These are phyloP conservation scores for Syrphus vitripennis DNA, from an alignment of 2,888 invertebrate genomes.

Conservation along the genomic window DNA sequence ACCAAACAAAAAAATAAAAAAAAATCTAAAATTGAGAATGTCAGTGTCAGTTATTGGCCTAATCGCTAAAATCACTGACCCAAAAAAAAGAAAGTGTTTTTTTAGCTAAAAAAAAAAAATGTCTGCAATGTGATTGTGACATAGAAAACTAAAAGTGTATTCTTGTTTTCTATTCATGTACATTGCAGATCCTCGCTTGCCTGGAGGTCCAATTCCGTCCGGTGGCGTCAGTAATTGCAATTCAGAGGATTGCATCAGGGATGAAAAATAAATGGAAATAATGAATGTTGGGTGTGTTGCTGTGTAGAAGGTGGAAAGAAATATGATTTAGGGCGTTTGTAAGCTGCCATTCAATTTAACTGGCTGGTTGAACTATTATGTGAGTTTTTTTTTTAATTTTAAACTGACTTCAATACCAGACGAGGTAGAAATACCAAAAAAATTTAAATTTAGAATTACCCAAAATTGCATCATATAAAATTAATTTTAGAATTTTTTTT, in stretches of 20 bases:
- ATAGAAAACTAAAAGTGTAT: slow-evolving; percentile 9
- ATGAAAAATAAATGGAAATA: neutral
- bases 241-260: neutral
- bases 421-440: too few relatives aligned
- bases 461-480: too few relatives aligned
- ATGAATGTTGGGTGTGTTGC: too few relatives aligned
- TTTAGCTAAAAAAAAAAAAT: neutral
- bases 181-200: neutral
- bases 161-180: neutral
- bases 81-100: slow-evolving; percentile 26
- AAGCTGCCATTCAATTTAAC: neutral
- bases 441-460: too few relatives aligned
- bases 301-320: neutral
- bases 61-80: slow-evolving; percentile 59
- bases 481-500: too few relatives aligned
- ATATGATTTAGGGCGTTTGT: neutral
- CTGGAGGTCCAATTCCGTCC: neutral
- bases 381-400: neutral
- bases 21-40: slow-evolving; percentile 23
- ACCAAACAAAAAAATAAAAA: neutral
- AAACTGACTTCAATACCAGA: neutral
- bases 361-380: neutral
- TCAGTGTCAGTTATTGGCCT: slow-evolving; percentile 52
- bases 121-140: slow-evolving; percentile 3
- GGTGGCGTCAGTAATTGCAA: neutral